These are phyloP conservation scores for Patella depressa DNA, from an alignment of 2,888 invertebrate genomes.

Conservation along the genomic window DNA sequence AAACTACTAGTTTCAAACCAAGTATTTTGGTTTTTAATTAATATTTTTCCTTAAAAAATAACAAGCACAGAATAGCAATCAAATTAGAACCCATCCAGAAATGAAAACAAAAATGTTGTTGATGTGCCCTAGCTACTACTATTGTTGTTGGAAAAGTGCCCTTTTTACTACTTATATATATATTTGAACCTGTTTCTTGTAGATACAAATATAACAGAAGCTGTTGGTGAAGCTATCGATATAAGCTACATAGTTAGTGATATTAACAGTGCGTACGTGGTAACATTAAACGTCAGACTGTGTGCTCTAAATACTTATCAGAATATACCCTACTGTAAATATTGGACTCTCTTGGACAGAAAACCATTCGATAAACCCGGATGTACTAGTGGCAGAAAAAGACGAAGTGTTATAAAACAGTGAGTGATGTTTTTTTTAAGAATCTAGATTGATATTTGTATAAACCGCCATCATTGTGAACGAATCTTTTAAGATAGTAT, in stretches of 20 bases:
- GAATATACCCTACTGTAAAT: conserved; percentile 6
- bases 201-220: conserved; percentile 13
- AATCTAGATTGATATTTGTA: too few relatives aligned
- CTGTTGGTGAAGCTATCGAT: conserved; percentile 13
- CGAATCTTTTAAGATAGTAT: too few relatives aligned
- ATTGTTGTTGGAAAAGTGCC: too few relatives aligned
- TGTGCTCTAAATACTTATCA: conserved; percentile 15
- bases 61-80: too few relatives aligned
- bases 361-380: conserved; percentile 8
- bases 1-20: too few relatives aligned
- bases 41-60: too few relatives aligned
- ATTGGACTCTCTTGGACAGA: conserved; percentile 4
- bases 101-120: too few relatives aligned
- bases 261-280: not conserved
- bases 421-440: not conserved
- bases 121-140: too few relatives aligned
- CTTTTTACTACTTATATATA: too few relatives aligned
- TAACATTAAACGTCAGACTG: conserved; percentile 7
- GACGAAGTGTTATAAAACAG: not conserved
- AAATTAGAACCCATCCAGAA: too few relatives aligned
- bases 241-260: conserved; percentile 15
- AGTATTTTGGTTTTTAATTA: too few relatives aligned
- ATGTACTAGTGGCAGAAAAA: not conserved
- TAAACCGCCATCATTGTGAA: too few relatives aligned
- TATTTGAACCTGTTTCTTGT: not conserved